Base-by-base conservation (phyloP, 2,888 invertebrate species). In the Hymenopus coronatus region DNA sequence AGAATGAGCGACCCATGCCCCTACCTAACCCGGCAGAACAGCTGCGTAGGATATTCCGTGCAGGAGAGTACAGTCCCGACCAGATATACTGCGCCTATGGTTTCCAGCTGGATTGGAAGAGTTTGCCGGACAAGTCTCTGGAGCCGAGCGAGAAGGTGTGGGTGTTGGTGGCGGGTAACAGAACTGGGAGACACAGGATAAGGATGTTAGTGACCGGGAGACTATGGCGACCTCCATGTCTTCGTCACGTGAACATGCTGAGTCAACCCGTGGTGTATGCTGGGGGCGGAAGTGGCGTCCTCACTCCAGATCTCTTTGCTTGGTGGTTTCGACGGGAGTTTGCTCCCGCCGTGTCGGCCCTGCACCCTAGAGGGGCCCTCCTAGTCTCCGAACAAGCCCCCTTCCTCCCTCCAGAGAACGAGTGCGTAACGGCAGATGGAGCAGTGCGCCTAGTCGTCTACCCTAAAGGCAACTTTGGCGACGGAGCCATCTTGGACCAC, bases 311-410 rank as follows among this genome's bases (percentile, higher is more conserved):
- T 88, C 92, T 94, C 14, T 94, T 94, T 89, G 92, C 93, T 9
- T 94, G 94, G 94, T 94, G 94, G 94, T 94, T 94, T 88, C 93
- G 93, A 88, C 92, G 92, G n/a, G 94, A 94, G 91, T 94, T 94
- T 90, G 93, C 93, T 0, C 93, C 93, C 0, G 93, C 94, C 0
- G 94, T 93, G 0, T 91, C 93, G 90, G 93, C 93, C 15, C 92
- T 94, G 91, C 93, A 94, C 90, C 93, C 93, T 3, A 92, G 92
- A 40, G 93, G 93, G 0, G 94, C 93, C 0, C 91, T 94, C 20
- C 91, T 94, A 27, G 93, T 93, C 2, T 93, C 93, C 25, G 93
- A 93, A 89, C 92, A 92, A 54, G 92, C 93, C 0, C 92, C 93
- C 83, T 94, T 93, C 87, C 90, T 93, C 3, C 93, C 93, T 0